phyloP scores from a whole-genome alignment of 2,113 vertebrate genomes.

The Pagrus major region DNA sequence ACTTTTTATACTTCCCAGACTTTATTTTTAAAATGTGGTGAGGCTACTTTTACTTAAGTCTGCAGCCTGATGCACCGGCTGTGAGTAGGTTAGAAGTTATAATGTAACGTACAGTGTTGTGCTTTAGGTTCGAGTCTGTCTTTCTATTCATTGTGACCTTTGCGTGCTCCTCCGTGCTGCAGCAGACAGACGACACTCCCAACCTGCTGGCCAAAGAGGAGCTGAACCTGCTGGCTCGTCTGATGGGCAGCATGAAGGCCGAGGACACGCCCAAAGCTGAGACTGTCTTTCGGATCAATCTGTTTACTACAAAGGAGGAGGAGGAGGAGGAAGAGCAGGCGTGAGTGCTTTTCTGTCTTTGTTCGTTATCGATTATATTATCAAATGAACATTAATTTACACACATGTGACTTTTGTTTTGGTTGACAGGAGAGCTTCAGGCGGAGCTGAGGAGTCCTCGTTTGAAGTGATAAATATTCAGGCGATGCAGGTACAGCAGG shows the following conservation, averaged over 20 bases:
- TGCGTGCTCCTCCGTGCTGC: neutral
- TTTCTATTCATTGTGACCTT: neutral
- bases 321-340: constrained; percentile 91
- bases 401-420: neutral
- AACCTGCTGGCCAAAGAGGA: constrained; percentile 95
- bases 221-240: constrained; percentile 91
- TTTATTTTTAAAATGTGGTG: too few relatives aligned
- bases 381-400: neutral
- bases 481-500: constrained; percentile 86
- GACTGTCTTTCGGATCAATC: constrained; percentile 86
- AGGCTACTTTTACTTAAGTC: neutral
- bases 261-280: constrained; percentile 77
- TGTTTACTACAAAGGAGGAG: constrained; percentile 91
- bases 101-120: too few relatives aligned
- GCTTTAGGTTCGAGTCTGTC: too few relatives aligned
- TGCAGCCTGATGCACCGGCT: too few relatives aligned
- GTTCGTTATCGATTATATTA: neutral
- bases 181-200: constrained; percentile 83
- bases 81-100: too few relatives aligned
- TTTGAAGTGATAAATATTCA: constrained; percentile 90
- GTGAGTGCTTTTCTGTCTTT: constrained; percentile 59
- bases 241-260: constrained; percentile 90
- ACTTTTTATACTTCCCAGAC: neutral
- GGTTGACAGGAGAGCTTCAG: constrained; percentile 79
- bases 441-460: constrained; percentile 78